Evolutionary conservation across 23 tunicate species (phyloP), one percentile per base, ranked within the genome.

Genomic region (Trididemnum miniatum): DNA sequence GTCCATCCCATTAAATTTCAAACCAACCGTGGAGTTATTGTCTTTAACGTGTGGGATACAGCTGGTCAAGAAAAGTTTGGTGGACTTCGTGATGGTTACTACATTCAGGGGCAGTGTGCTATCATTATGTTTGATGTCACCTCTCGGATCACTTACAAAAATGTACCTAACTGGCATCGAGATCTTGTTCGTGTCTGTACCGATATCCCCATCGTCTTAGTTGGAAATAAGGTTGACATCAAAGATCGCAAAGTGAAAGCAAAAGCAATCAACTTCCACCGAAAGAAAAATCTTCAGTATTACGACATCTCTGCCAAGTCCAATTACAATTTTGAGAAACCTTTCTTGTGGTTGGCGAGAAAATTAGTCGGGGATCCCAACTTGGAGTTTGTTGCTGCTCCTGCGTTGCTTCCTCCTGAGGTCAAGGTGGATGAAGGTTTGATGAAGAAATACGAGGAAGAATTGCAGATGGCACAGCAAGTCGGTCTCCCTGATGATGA

Each of bases 11-110:
- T 96, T 5, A 34, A 31, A 28, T 96, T 96, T 78, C 93, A 88
- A 51, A 96, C 97, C 51, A 87, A 84, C 77, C 34, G 99, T 29
- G 99, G 99, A 60, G 24, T 34, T 28, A 86, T 95, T 64, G 63
- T 44, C 1, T 95, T 95, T 71, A 91, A 95, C 69, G 99, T 95
- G 0, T 95, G 99, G 99, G 99, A 95, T 76, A 96, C 99, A 0
- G 99, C 99, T 51, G 99, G 99, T 1, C 99, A 96, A 65, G 99
- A 91, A 69, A 96, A 96, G 51, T 91, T 96, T 81, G 99, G 99
- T 31, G 99, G 99, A 12, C 79, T 96, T 0, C 76, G 99, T 25
- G 99, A 96, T 74, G 99, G 99, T 1, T 96, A 96, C 69, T 96
- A 96, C 62, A 96, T 96, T 35, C 82, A 77, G 54, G 98, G 98